Conservation (phyloP, 2,113 vertebrate genomes). For the Percopsis transmontana region DNA sequence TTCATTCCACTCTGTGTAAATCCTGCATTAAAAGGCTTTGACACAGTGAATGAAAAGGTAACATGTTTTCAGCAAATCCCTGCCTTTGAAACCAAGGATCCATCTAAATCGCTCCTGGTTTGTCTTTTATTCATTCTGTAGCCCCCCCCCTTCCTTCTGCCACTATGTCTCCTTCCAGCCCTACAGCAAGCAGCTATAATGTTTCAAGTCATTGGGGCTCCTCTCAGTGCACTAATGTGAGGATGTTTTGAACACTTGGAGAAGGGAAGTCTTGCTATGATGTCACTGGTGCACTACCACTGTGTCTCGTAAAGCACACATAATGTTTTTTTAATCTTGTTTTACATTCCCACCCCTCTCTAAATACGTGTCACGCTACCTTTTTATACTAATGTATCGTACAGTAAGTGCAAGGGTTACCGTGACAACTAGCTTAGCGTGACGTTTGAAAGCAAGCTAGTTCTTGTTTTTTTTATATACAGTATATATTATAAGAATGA, state of each 20-base stretch:
- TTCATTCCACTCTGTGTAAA: conserved; percentile 20
- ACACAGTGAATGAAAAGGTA: conserved; percentile 28
- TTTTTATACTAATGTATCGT: too few relatives aligned
- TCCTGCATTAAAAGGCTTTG: conserved; percentile 22
- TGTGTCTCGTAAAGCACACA: not conserved
- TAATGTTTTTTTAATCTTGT: not conserved
- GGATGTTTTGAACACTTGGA: conserved; percentile 17
- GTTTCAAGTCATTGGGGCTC: conserved; percentile 16
- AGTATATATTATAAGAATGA: too few relatives aligned
- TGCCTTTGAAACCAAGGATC: conserved; percentile 39
- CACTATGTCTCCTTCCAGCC: conserved; percentile 4
- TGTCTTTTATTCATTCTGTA: not conserved
- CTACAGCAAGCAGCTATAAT: conserved; percentile 6
- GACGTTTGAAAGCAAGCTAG: too few relatives aligned
- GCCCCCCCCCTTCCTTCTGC: not conserved
- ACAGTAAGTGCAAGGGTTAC: too few relatives aligned
- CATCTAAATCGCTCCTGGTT: conserved; percentile 8
- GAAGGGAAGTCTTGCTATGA: not conserved
- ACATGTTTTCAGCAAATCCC: conserved; percentile 21
- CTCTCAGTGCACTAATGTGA: not conserved
- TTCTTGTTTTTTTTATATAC: not conserved
- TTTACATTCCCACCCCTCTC: not conserved
- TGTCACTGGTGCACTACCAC: conserved; percentile 1
- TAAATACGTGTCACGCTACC: too few relatives aligned
- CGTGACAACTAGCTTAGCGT: too few relatives aligned